Evolutionary conservation across 2,113 vertebrate genomes (phyloP).

Genomic region (Gobio gobio): DNA sequence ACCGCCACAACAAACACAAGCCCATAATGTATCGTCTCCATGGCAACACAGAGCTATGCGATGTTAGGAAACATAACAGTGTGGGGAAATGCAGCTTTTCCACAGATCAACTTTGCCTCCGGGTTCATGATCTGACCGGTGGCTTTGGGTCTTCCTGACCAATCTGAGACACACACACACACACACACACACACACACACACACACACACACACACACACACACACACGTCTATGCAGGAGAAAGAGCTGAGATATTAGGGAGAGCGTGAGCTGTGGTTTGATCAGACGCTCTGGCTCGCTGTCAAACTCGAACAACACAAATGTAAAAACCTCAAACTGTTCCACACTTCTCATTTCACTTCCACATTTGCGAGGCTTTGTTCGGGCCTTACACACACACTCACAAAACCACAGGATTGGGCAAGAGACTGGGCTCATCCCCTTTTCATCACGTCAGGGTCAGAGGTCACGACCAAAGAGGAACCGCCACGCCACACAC

Average conservation of each 20-base stretch:
- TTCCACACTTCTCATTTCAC: constrained; percentile 60
- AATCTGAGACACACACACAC: neutral
- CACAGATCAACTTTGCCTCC: neutral
- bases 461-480: constrained; percentile 43
- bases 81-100: neutral
- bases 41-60: neutral
- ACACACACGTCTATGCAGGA: neutral
- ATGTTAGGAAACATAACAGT: neutral
- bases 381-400: constrained; percentile 37
- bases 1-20: neutral
- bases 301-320: constrained; percentile 12
- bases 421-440: constrained; percentile 34
- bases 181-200: neutral
- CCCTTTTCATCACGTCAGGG: constrained; percentile 37
- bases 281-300: neutral
- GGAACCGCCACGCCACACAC: constrained; percentile 49
- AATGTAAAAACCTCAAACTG: constrained; percentile 55
- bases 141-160: neutral
- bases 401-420: constrained; percentile 51
- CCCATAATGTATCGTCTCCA: neutral
- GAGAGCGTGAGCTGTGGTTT: constrained; percentile 1
- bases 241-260: neutral
- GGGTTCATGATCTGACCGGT: neutral
- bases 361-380: constrained; percentile 49
- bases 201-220: neutral